A percentile compares a stretch with the other conserved stretches of the same genome.
These are phyloP conservation scores for Carassius carassius DNA, from an alignment of 2,113 vertebrate species.

Conservation along the genomic window DNA sequence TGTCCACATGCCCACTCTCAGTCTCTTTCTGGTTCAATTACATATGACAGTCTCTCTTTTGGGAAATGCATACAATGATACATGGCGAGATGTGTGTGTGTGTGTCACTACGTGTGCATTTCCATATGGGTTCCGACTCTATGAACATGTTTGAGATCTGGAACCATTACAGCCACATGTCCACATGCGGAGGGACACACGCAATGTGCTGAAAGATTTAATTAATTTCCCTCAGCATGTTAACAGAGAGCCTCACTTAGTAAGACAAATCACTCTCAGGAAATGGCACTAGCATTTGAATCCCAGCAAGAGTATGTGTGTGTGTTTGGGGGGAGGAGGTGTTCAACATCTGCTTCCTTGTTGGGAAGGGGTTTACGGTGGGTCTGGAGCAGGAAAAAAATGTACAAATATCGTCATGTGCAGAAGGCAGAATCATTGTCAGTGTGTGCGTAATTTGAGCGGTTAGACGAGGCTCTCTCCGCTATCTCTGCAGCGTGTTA, in stretches of 20 bases:
- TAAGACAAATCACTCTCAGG: conserved; percentile 63
- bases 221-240: conserved; percentile 53
- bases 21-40: conserved; percentile 56
- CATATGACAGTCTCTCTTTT: conserved; percentile 54
- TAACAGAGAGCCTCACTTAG: conserved; percentile 59
- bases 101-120: conserved; percentile 6
- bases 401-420: conserved; percentile 13
- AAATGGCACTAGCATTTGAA: conserved; percentile 59
- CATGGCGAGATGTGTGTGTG: conserved; percentile 35
- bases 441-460: conserved; percentile 56
- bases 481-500: conserved; percentile 25
- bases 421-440: conserved; percentile 30
- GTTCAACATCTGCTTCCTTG: conserved; percentile 72
- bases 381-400: conserved; percentile 42
- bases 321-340: conserved; percentile 51
- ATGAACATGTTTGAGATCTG: conserved; percentile 42
- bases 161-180: conserved; percentile 38
- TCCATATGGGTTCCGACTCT: conserved; percentile 17
- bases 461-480: conserved; percentile 42
- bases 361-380: conserved; percentile 60
- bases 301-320: conserved; percentile 45
- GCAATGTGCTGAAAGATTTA: conserved; percentile 25
- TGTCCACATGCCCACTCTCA: conserved; percentile 47
- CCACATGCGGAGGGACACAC: conserved; percentile 39
- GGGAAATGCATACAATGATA: conserved; percentile 43